Base-by-base conservation (phyloP, 2,888 invertebrate species). In the Diaperis boleti region DNA sequence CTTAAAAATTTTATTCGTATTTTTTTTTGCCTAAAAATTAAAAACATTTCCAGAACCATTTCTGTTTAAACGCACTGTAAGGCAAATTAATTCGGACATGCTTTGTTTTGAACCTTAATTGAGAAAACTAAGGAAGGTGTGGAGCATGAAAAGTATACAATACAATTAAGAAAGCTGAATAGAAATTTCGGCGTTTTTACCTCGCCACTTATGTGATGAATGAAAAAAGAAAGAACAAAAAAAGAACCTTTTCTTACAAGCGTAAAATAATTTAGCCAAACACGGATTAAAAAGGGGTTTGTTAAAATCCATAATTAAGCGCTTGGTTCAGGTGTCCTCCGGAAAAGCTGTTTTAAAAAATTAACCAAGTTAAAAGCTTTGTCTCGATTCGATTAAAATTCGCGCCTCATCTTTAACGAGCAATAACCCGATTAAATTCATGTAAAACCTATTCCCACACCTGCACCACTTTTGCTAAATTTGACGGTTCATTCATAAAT, bases 361-460 rank as follows among this genome's bases (percentile, higher is more conserved):
- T 55, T 55, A 55, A 42, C 33, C n/a, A 55, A 55, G 55, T 44
- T 55, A 44, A 55, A 55, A 55, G 55, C 42, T 44, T 44, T 44
- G 41, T 55, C 31, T 26, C 42, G 35, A 55, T 55, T 55, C 55
- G 55, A 55, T 55, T 55, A 55, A 44, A 31, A 42, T 55, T 44
- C 39, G 39, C 54, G 54, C 49, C 33, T 49, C 49, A 49, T 49
- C 49, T 31, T 49, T 49, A 49, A 33, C 33, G 49, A 49, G 33
- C 49, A 11, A 49, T 52, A 52, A 52, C 37, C 35, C 52, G 37
- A 52, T 52, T 39, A 39, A 52, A 22, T 52, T 22, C 35, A 15
- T 39, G 33, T 52, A 52, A 22, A 14, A 49, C 18, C 35, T 35
- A 18, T 20, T 20, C 35, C 35, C 14, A 13, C 52, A 52, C 52